Evolutionary conservation across 1,140 invertebrate species (phyloP), one percentile per base, ranked within the genome.

Genomic region (Nymphalis io): DNA sequence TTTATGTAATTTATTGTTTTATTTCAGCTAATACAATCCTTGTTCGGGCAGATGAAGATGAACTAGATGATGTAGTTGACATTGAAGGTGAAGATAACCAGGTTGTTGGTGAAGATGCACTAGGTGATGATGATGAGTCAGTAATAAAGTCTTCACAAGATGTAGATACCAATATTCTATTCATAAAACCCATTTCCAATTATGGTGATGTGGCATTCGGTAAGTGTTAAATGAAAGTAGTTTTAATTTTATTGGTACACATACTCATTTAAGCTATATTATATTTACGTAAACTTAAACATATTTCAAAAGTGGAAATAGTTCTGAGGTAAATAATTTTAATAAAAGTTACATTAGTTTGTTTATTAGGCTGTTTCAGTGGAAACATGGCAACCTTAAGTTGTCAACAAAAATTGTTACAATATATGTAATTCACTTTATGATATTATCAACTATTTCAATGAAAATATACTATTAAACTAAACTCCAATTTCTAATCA

Each of bases 91-190:
- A 96, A 83, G 94, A 95, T 70, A 94, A 93, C 82, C 94, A 93
- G 77, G 94, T 94, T 53, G 94, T 93, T 48, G 94, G 93, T 16
- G 93, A 93, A 65, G 93, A 94, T 82, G 93, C 93, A 11, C 89
- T 94, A 12, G 91, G 88, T 44, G 93, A 95, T 70, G 93, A 95
- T 72, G 97, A 95, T 75, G 96, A 97, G 60, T 93, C 94, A n/a
- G 93, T 93, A 72, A 93, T 93, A 65, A 94, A 93, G 76, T 95
- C 97, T n/a, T 98, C 98, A 0, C 95, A 96, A 39, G 96, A 99
- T 94, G 96, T 97, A 42, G 97, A 98, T 80, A 97, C 98, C 0
- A 96, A 95, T 20, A 95, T 99, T 80, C 92, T 99, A 46, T 99
- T 99, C 85, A 98, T 96, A 4, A 97, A 97, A 88, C 98, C 98